Evolutionary conservation across 2,797 vertebrate species (phyloP), one percentile per base, ranked within the genome.

Genomic region (Gadopsis bispinosus): DNA sequence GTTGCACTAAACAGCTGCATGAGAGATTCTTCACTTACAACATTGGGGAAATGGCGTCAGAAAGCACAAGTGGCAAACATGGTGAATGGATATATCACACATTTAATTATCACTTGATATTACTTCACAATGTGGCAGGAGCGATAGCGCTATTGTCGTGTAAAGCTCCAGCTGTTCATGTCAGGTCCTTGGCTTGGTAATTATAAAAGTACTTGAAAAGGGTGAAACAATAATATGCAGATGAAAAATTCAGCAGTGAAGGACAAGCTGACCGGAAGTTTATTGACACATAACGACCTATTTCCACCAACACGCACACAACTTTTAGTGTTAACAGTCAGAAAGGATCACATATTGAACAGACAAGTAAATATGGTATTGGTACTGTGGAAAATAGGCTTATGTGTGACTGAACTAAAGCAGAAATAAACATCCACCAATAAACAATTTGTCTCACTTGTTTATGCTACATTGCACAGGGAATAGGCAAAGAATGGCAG

Each of bases 21-120:
- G 33, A 89, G 78, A 82, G 79, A 48, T 48, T 75, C 74, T 80
- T 82, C 62, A 80, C 29, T 76, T 59, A 51, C 13, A 79, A 66
- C 41, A 29, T 3, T 1, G 3, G 29, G 39, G 13, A 80, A 65
- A 67, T 71, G 73, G 60, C 37, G 19, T 79, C 77, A 77, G 75
- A 68, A 79, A 80, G 69, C 48, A 61, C 65, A 75, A 63, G 72
- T 64, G 71, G 63, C 14, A 50, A 65, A 35, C 20, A 33, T 39
- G 8, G 69, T 72, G 65, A 76, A 83, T 87, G 69, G 29, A 80
- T 80, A 71, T 81, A 74, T 67, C 63, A 37, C 66, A 69, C 71
- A 60, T 75, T 82, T 68, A 79, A 71, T 77, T 70, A 79, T 79
- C n/a, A 62, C 58, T 63, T 13, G 47, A 0, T 73, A 58, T 81